These are phyloP conservation scores for Rousettus madagascariensis DNA, from an alignment of 2,797 vertebrate genomes.

Conservation along the genomic window DNA sequence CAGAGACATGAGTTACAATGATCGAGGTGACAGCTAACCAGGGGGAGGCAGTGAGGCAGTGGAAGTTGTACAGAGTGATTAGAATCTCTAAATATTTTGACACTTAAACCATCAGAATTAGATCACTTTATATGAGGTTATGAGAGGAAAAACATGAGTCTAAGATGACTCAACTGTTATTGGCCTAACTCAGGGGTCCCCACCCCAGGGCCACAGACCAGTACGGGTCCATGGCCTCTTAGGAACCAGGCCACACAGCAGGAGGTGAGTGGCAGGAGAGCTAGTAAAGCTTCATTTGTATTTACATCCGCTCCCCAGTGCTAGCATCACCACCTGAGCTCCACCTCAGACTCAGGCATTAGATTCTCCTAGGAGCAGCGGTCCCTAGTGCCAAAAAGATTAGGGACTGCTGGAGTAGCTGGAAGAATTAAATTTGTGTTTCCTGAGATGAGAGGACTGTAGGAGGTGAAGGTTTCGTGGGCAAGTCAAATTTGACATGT, in stretches of 20 bases:
- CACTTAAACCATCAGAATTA: neutral
- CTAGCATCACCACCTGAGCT: too few species aligned
- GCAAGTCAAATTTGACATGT: neutral
- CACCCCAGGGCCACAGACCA: too few species aligned
- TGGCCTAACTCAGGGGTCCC: neutral
- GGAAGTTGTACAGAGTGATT: neutral
- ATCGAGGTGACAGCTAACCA: neutral
- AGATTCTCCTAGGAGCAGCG: too few species aligned
- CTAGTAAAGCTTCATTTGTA: too few species aligned
- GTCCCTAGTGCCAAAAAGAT: too few species aligned
- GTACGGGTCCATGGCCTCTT: too few species aligned
- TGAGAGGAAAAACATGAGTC: neutral
- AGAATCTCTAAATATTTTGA: neutral
- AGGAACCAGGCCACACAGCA: too few species aligned
- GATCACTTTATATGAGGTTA: neutral
- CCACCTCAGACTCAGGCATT: too few species aligned
- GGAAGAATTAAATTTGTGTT: neutral
- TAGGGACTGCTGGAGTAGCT: neutral
- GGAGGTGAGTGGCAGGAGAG: too few species aligned
- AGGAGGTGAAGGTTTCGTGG: neutral
- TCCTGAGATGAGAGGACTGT: neutral
- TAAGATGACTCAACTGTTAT: neutral
- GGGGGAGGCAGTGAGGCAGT: neutral
- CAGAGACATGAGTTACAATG: neutral
- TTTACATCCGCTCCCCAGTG: too few species aligned